phyloP scores from a whole-genome alignment of 53 echinoderm and acorn worm genomes.

The Paracentrotus lividus region DNA sequence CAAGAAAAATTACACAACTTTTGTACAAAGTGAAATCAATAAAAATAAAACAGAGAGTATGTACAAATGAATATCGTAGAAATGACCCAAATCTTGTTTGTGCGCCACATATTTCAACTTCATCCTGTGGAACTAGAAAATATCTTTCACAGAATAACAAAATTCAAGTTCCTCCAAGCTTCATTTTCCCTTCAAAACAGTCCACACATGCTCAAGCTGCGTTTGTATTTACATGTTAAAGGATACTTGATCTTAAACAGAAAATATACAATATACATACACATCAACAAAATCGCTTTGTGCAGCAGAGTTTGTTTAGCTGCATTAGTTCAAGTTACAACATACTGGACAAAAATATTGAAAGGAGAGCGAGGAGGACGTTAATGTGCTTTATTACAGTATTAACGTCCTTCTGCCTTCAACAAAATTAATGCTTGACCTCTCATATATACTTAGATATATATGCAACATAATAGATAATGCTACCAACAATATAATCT shows the following conservation, averaged over 20 bases:
- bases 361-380: too few relatives aligned
- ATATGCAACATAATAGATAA: neutral
- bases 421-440: neutral
- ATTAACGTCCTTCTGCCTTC: too few relatives aligned
- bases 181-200: neutral
- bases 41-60: constrained; percentile 39
- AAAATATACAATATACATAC: constrained; percentile 18
- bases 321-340: neutral
- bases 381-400: too few relatives aligned
- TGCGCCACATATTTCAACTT: constrained; percentile 36
- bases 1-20: neutral
- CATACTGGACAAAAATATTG: neutral
- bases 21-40: constrained; percentile 37
- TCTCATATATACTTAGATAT: neutral
- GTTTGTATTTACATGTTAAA: neutral
- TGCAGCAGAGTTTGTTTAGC: constrained; percentile 32
- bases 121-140: neutral
- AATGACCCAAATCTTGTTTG: constrained; percentile 30
- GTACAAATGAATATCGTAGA: constrained; percentile 33
- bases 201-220: neutral
- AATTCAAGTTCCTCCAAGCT: neutral
- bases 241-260: neutral
- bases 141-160: neutral
- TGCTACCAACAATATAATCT: neutral
- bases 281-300: neutral